Evolutionary conservation across 1,140 invertebrate genomes (phyloP).

Genomic region (Aphaenogaster floridana): DNA sequence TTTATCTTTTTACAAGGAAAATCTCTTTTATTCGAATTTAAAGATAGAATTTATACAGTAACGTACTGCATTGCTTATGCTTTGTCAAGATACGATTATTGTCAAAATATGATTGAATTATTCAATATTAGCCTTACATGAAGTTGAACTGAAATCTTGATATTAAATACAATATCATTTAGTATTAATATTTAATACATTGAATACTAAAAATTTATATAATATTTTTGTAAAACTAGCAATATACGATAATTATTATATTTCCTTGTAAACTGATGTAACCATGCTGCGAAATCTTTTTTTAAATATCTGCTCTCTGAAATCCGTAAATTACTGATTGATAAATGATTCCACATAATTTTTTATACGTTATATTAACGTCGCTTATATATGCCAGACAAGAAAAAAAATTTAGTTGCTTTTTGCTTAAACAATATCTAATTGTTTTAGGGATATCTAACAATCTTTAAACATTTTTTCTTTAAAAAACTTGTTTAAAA

Average conservation of each 20-base stretch:
- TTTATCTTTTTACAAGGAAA: conserved; percentile 78
- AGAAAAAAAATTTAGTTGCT: neutral
- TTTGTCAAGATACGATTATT: neutral
- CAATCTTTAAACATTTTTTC: neutral
- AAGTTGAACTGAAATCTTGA: neutral
- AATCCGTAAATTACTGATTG: conserved; percentile 71
- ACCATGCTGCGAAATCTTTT: conserved; percentile 31
- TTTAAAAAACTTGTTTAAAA: neutral
- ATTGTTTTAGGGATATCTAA: conserved; percentile 10
- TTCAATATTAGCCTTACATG: conserved; percentile 15
- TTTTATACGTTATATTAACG: neutral
- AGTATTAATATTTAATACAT: conserved; percentile 12
- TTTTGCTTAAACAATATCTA: conserved; percentile 1
- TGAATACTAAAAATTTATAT: neutral
- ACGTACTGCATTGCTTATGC: neutral
- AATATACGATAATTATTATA: conserved; percentile 16
- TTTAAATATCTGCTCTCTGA: conserved; percentile 19
- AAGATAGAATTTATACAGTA: neutral
- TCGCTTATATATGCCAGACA: neutral
- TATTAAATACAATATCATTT: conserved; percentile 26
- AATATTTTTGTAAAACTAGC: neutral
- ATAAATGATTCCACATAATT: neutral
- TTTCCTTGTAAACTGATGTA: conserved; percentile 74
- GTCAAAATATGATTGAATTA: neutral
- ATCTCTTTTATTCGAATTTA: conserved; percentile 43